Base-by-base conservation (phyloP, 2,888 invertebrate species). In the Apamea anceps region DNA sequence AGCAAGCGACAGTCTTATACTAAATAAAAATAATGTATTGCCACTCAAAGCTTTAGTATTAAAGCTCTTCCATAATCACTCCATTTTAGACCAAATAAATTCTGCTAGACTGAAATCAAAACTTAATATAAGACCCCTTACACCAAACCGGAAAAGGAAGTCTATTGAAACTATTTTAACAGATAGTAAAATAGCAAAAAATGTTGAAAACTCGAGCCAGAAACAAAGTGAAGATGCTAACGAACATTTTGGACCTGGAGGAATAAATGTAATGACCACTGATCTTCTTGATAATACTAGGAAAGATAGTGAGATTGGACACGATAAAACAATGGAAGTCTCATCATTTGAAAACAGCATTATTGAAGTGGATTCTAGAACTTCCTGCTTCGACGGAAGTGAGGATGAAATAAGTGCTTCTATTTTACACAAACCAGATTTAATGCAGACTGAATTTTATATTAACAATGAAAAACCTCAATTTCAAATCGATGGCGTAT, bases 31-130 rank as follows among this genome's bases (percentile, higher is more conserved):
- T 21, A 77, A 62, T 54, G 85, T 87, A 54, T 80, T 81, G 72
- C 62, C 77, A 32, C 85, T 89, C 25, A 81, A 75, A 12, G 37
- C 70, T 18, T 81, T 89, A 79, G 68, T 87, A 51, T 75, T 87
- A 10, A 88, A 88, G 37, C 72, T 87, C n/a, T 85, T 92, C 68
- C 81, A 88, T 72, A 72, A 75, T 57, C 12, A 70, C 54, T 45
- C 73, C 25, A 51, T 74, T n/a, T 25, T 80, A 37, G 70, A 87
- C 51, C 51, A 48, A 68, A 60, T 79, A 60, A 72, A 62, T 72
- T n/a, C 48, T 51, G 32, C 42, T 70, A 73, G 77, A 62, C 51
- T 71, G 28, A 81, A 63, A 76, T 75, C 79, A 15, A 81, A 86
- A 75, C 25, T 45, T n/a, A 78, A 81, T 62, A 68, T 37, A 10